Percentiles rank a stretch among this genome's conserved stretches.
Evolutionary conservation across 35 echinoderm and acorn worm genomes (phyloP).

Genomic region (Apostichopus parvimensis): DNA sequence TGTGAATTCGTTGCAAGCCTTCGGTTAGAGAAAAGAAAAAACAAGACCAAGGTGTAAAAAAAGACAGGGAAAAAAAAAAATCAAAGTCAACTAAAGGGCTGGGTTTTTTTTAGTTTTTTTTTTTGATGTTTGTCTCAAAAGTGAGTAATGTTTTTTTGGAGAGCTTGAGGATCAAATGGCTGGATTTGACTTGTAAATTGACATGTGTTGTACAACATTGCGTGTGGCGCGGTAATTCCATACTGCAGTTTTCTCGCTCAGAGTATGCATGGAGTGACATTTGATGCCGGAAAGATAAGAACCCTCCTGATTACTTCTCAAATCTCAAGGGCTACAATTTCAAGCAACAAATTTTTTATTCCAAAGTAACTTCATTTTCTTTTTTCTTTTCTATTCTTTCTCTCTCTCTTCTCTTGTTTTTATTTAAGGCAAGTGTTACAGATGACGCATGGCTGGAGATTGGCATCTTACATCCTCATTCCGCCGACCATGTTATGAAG

Average conservation of each 20-base stretch:
- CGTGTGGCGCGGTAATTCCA: slow-evolving; percentile 40
- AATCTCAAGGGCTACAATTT: slow-evolving; percentile 46
- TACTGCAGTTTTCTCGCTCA: slow-evolving; percentile 35
- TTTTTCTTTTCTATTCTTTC: background rate
- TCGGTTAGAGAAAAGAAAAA: slow-evolving; percentile 40
- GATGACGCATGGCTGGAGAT: slow-evolving; percentile 11
- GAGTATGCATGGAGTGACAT: slow-evolving; percentile 42
- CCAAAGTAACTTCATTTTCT: slow-evolving; percentile 29
- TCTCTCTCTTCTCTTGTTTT: background rate
- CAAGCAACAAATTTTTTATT: slow-evolving; percentile 43
- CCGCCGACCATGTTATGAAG: background rate
- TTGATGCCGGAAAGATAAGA: slow-evolving; percentile 41
- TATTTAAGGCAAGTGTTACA: slow-evolving; percentile 7
- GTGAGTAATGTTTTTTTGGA: slow-evolving; percentile 51
- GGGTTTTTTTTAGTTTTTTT: background rate
- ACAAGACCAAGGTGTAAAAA: background rate
- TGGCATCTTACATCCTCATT: slow-evolving; percentile 21
- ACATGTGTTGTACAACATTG: slow-evolving; percentile 51
- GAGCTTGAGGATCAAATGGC: slow-evolving; percentile 21
- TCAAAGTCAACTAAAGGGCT: background rate
- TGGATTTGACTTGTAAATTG: slow-evolving; percentile 52
- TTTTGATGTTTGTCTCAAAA: background rate
- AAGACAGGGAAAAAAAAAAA: slow-evolving; percentile 6
- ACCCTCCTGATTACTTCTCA: slow-evolving; percentile 51
- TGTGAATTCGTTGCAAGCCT: slow-evolving; percentile 99